Conservation (phyloP, 37 sponge, comb jelly and placozoan species). For the Cladorhizidae sp. region DNA sequence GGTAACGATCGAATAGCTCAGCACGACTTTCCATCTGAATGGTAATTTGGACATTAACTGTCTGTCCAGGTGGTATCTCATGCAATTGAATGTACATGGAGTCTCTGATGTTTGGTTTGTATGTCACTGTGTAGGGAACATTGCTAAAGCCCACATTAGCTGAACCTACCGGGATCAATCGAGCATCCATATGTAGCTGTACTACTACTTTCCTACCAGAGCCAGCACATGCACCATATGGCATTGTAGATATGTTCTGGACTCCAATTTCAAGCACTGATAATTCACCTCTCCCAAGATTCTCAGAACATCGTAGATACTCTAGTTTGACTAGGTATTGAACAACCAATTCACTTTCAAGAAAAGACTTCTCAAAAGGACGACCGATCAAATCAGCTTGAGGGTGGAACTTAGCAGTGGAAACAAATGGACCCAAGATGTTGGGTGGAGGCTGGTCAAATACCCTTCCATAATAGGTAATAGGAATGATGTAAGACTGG, state of each 20-base stretch:
- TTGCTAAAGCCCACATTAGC: slow-evolving; percentile 33
- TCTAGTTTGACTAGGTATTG: slow-evolving; percentile 82
- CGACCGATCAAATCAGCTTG: slow-evolving; percentile 67
- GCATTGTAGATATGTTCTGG: slow-evolving; percentile 74
- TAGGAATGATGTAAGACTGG: slow-evolving; percentile 48
- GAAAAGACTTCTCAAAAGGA: slow-evolving; percentile 70
- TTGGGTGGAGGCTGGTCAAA: slow-evolving; percentile 88
- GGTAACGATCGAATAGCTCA: slow-evolving; percentile 76
- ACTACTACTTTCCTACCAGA: slow-evolving; percentile 69
- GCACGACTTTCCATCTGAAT: slow-evolving; percentile 80
- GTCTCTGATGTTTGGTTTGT: slow-evolving; percentile 68
- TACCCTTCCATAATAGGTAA: slow-evolving; percentile 73
- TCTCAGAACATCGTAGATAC: slow-evolving; percentile 56
- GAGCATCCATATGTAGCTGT: slow-evolving; percentile 70
- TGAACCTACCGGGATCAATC: slow-evolving; percentile 71
- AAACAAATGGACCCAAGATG: slow-evolving; percentile 76
- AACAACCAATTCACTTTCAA: slow-evolving; percentile 60
- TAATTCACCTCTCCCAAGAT: slow-evolving; percentile 76
- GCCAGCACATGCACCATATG: slow-evolving; percentile 66
- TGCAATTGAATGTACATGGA: slow-evolving; percentile 71
- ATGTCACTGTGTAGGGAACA: slow-evolving; percentile 68
- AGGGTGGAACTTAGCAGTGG: slow-evolving; percentile 64
- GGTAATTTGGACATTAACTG: slow-evolving; percentile 56
- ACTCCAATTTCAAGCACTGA: slow-evolving; percentile 68
- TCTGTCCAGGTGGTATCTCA: slow-evolving; percentile 60